Evolutionary conservation across 1,140 invertebrate species (phyloP), one percentile per base, ranked within the genome.

Genomic region (Lycorma delicatula): DNA sequence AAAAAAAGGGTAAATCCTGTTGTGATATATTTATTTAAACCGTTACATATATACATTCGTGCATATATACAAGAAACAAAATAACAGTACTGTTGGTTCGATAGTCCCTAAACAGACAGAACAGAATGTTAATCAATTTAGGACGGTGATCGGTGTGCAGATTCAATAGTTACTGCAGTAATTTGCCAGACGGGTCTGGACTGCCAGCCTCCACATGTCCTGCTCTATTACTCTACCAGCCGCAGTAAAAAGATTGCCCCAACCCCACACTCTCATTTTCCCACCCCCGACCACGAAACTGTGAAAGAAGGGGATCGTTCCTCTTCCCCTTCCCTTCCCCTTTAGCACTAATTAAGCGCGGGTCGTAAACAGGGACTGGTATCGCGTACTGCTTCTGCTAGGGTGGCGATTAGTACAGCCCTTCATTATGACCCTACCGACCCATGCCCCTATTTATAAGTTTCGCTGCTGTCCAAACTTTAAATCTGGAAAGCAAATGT

Each of bases 121-220:
- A n/a, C n/a, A n/a, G n/a, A n/a, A n/a, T n/a, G n/a, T n/a, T 44
- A 44, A 44, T 44, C 41, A 44, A 44, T 44, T 44, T 44, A 22
- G 18, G 23, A 2, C 41, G 41, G 18, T 22, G 41, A 44, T 44
- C 41, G 5, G 7, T 44, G 41, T 20, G 41, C 41, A 13, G 18
- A 44, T 44, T 44, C 41, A 44, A 44, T 44, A n/a, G 41, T 20
- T 44, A 44, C 41, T 44, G 41, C 41, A 44, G 41, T 44, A 44
- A 44, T 44, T 44, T 44, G 23, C 41, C 18, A 44, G 41, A 16
- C n/a, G 31, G 31, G 41, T 4, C 16, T 22, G 5, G 9, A 22
- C 16, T 7, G 2, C 41, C 23, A 5, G 41, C 23, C 23, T 9
- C 31, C n/a, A n/a, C 31, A 9, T 34, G 41, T 44, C 41, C 41